These are phyloP conservation scores for Oceanites oceanicus DNA, from an alignment of 2,113 vertebrate species.

Conservation along the genomic window DNA sequence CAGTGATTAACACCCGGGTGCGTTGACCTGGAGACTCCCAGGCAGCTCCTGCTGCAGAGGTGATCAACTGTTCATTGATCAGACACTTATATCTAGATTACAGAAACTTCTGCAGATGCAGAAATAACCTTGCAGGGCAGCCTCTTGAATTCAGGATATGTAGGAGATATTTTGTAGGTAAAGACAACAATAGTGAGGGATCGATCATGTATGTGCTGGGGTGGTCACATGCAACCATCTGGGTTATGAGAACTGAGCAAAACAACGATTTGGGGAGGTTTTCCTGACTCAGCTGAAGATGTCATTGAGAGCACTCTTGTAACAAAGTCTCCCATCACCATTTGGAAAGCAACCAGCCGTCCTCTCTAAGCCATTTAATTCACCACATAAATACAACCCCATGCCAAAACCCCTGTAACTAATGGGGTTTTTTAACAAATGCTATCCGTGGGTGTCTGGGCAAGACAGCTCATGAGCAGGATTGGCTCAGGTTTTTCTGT, in stretches of 20 bases:
- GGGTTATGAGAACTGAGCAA: not conserved
- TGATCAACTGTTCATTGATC: not conserved
- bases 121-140: not conserved
- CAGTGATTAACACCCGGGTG: fast-evolving
- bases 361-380: not conserved
- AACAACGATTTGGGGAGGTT: not conserved
- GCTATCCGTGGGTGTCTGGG: not conserved
- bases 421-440: not conserved
- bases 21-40: not conserved
- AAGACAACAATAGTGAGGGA: not conserved
- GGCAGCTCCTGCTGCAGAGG: not conserved
- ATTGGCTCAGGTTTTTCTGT: not conserved
- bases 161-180: not conserved
- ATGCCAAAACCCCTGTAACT: not conserved
- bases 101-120: not conserved
- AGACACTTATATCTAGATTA: too few relatives aligned
- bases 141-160: not conserved
- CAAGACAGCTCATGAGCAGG: not conserved
- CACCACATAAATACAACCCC: not conserved
- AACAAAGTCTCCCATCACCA: not conserved
- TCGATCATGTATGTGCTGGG: fast-evolving
- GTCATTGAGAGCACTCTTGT: not conserved
- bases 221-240: not conserved
- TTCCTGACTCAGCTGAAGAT: not conserved
- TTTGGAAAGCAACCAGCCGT: not conserved